phyloP scores from a whole-genome alignment of 2,113 vertebrate genomes.

The Chionodraco myersi region DNA sequence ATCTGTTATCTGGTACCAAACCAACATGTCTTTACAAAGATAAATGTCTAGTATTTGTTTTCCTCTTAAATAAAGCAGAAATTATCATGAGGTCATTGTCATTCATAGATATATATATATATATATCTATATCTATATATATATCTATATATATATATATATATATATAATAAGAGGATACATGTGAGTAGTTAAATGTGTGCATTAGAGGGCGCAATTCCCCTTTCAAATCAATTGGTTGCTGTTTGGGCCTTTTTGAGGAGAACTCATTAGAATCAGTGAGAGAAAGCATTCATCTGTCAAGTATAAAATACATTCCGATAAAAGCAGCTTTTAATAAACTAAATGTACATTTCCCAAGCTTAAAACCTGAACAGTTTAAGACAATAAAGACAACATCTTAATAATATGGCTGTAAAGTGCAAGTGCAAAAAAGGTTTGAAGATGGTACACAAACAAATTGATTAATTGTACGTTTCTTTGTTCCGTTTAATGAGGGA shows the following conservation, averaged over 20 bases:
- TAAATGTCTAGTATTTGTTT: background rate
- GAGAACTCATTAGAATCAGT: background rate
- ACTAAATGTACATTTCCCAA: background rate
- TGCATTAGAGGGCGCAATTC: conserved; percentile 67
- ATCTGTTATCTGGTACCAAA: background rate
- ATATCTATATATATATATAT: no score
- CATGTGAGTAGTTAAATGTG: background rate
- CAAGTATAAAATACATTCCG: background rate
- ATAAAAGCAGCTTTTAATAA: background rate
- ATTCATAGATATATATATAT: no score
- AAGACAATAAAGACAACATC: background rate
- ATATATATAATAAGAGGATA: background rate
- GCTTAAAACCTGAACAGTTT: background rate
- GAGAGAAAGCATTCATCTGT: background rate
- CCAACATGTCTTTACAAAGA: background rate
- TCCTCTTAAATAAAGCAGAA: no score
- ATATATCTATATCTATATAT: no score
- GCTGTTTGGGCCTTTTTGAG: background rate
- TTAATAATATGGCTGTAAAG: background rate
- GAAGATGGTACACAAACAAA: background rate
- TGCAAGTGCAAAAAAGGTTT: background rate
- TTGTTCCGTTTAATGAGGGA: background rate
- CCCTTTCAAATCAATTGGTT: background rate
- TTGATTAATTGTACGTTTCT: background rate
- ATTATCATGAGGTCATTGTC: no score